Base-by-base conservation (phyloP, 2,113 vertebrate species). In the Urocolius indicus region DNA sequence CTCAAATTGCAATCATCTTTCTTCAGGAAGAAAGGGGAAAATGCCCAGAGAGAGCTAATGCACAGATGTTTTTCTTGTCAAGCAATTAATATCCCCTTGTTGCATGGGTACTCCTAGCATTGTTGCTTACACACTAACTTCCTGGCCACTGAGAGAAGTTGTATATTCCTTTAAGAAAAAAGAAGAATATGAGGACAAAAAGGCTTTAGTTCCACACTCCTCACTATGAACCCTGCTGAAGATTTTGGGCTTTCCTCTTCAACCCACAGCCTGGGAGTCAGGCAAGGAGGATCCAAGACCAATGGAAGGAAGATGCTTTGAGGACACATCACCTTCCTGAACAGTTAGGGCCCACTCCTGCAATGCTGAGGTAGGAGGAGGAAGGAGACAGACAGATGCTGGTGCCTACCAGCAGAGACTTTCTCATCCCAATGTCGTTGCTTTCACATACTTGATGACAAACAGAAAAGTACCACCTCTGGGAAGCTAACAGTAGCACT, bases 321-420 rank as follows among this genome's bases (percentile, higher is more conserved):
- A 92, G 57, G 24, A 13, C 43, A 59, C 5, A 5, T 3, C 1
- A 1, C 23, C 52, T 32, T 43, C 0, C 0, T 19, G 15, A 84
- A 26, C 20, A 67, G 74, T 21, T 6, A 67, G 27, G 21, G 30
- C 24, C 16, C 20, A n/a, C 20, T 3, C 32, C 46, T 36, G 7
- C 24, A 57, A 71, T 0, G 6, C 30, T 19, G 52, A 84, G 9
- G 20, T 34, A 21, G 5, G 2, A 59, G 32, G 23, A 63, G 8
- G 36, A 19, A 84, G 22, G 8, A 18, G 36, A 74, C 10, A 51
- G 48, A 12, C 17, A 30, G 10, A 23, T 10, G 8, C 16, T 61
- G 34, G 10, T 1, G 1, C 36, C 45, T 36, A 57, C 6, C 15
- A 16, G 7, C 0, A 66, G 7, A 30, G 54, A 54, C 8, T 6